phyloP scores from a whole-genome alignment of 2,113 vertebrate genomes.

The Oreochromis spilurus region DNA sequence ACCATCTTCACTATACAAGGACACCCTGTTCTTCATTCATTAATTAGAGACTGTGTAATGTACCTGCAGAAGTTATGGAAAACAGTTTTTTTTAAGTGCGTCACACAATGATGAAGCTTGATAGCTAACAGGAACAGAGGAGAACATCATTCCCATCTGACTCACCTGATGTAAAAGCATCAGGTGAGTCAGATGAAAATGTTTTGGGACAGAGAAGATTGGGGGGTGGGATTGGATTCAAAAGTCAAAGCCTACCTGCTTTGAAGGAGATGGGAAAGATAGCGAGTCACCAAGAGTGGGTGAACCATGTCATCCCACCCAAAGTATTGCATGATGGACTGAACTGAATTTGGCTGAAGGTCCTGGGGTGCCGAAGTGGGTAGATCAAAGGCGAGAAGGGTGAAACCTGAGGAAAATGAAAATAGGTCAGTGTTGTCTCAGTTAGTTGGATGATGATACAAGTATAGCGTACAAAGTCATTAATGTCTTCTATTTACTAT shows the following conservation, averaged over 20 bases:
- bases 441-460: not conserved
- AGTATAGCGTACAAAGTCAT: not conserved
- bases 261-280: slow-evolving; percentile 87
- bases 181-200: not conserved
- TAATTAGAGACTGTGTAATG: not conserved
- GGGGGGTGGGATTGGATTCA: not conserved
- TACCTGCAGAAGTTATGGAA: not conserved
- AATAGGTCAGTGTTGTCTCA: not conserved
- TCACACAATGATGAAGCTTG: not conserved
- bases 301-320: slow-evolving; percentile 95
- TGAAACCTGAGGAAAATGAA: slow-evolving; percentile 79
- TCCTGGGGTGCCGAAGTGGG: slow-evolving; percentile 84
- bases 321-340: slow-evolving; percentile 86
- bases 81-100: not conserved
- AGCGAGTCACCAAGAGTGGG: slow-evolving; percentile 86
- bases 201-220: not conserved
- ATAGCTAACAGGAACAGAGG: not conserved
- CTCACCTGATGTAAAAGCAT: not conserved
- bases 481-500: not conserved
- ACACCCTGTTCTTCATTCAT: not conserved
- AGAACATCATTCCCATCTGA: not conserved
- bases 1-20: slow-evolving; percentile 8
- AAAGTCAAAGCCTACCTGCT: slow-evolving; percentile 76
- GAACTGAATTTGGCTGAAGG: slow-evolving; percentile 86
- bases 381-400: slow-evolving; percentile 86